These are phyloP conservation scores for Paralvinella palmiformis DNA, from an alignment of 1,140 invertebrate species.

Conservation along the genomic window DNA sequence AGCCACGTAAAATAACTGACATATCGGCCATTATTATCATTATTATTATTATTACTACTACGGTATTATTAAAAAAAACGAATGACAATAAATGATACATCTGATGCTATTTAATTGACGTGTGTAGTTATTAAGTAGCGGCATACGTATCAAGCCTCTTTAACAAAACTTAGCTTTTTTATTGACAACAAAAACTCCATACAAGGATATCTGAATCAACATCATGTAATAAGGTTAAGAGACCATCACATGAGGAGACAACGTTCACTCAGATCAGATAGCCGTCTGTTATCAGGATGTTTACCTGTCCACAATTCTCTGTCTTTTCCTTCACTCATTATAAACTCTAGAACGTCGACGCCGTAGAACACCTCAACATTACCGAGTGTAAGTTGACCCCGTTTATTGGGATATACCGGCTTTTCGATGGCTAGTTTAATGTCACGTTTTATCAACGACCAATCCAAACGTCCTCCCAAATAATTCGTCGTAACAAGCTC, in stretches of 20 bases:
- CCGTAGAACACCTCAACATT: constrained; percentile 34
- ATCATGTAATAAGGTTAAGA: no score
- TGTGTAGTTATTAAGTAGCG: no score
- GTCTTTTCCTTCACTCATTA: constrained; percentile 34
- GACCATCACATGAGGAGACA: constrained; percentile 13
- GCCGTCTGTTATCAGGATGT: constrained; percentile 28
- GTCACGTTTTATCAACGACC: constrained; percentile 24
- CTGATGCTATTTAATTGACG: no score
- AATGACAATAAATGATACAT: no score
- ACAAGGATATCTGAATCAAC: no score
- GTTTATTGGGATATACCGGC: constrained; percentile 24
- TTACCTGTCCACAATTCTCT: constrained; percentile 37
- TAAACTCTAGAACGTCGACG: constrained; percentile 39
- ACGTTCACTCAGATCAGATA: constrained; percentile 10
- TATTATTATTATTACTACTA: no score
- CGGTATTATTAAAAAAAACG: no score
- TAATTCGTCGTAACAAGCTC: constrained; percentile 44
- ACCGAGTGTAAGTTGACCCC: not conserved
- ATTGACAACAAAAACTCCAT: no score
- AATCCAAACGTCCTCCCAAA: constrained; percentile 37
- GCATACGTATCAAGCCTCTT: no score
- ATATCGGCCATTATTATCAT: no score
- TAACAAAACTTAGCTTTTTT: no score
- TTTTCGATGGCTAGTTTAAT: constrained; percentile 30
- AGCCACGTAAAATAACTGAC: no score